Base-by-base conservation (phyloP, 2,113 vertebrate species). In the Centropristis striata region DNA sequence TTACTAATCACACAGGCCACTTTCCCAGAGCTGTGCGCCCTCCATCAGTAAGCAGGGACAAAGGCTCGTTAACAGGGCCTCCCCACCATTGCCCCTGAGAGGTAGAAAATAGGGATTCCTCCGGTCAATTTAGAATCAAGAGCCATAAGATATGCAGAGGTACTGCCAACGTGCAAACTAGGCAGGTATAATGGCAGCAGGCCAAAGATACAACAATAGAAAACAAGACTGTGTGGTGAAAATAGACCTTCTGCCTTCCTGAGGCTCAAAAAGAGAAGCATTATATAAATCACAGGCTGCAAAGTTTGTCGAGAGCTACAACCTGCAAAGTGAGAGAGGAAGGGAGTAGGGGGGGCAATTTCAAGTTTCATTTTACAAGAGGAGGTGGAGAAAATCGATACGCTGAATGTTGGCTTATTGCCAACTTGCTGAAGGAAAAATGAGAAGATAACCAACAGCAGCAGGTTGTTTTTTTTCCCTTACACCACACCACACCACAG, bases 1-100 rank as follows among this genome's bases (percentile, higher is more conserved):
- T 94, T 94, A 92, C 89, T 94, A 95, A 90, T 95, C 94, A 95
- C 39, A 87, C 36, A 90, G 86, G 89, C 86, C 23, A 81, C 85
- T 90, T 93, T 94, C 92, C 91, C 65, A 84, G 90, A 94, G 90
- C 88, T 72, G 64, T 83, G 86, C 80, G 37, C 86, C 84, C 92
- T 86, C 91, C 90, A 90, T 78, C 80, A 90, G 73, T 70, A 91
- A 94, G 90, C 84, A 86, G 75, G 80, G 82, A 91, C 88, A 93
- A 92, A 90, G 71, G 72, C 86, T 88, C 50, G 63, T 95, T 94
- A 93, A 84, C 4, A 2, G 41, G 44, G 47, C 63, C 46, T 46
- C 53, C 81, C 59, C 54, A 47, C 76, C 64, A 75, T 85, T 79
- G 81, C 58, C 50, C 59, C 71, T 10, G 57, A 80, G 75, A 84